phyloP scores from a whole-genome alignment of 2,888 invertebrate genomes.

The Caenorhabditis japonica region DNA sequence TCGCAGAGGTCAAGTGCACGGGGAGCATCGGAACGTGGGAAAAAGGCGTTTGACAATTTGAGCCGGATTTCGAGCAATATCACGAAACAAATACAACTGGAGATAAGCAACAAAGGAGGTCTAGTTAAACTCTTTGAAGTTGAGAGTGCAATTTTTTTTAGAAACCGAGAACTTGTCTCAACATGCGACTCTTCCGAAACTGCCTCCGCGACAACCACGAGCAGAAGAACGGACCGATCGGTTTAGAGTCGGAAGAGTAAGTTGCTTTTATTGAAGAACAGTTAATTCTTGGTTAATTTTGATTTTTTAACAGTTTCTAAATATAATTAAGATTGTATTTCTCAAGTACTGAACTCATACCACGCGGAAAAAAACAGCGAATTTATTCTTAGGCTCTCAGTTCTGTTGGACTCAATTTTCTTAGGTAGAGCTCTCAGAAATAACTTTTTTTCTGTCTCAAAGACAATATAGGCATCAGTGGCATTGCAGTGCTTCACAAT shows the following conservation, averaged over 20 bases:
- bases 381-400: no score
- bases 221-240: conserved; percentile 29
- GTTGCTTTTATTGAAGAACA: conserved; percentile 6
- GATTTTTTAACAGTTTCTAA: no score
- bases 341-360: no score
- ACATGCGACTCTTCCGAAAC: conserved; percentile 43
- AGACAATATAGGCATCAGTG: no score
- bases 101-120: conserved; percentile 29
- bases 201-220: conserved; percentile 23
- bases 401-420: no score
- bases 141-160: conserved; percentile 13
- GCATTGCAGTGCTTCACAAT: no score
- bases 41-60: conserved; percentile 39
- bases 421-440: no score
- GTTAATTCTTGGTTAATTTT: no score
- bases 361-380: no score
- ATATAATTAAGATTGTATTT: no score
- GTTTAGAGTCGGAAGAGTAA: conserved; percentile 39
- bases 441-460: no score
- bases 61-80: conserved; percentile 41
- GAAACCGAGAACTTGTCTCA: conserved; percentile 30
- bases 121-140: neutral
- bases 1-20: conserved; percentile 28
- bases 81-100: conserved; percentile 31
- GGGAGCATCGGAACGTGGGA: conserved; percentile 23